Conservation (phyloP, 1,140 invertebrate species). For the Coenobita brevimanus region DNA sequence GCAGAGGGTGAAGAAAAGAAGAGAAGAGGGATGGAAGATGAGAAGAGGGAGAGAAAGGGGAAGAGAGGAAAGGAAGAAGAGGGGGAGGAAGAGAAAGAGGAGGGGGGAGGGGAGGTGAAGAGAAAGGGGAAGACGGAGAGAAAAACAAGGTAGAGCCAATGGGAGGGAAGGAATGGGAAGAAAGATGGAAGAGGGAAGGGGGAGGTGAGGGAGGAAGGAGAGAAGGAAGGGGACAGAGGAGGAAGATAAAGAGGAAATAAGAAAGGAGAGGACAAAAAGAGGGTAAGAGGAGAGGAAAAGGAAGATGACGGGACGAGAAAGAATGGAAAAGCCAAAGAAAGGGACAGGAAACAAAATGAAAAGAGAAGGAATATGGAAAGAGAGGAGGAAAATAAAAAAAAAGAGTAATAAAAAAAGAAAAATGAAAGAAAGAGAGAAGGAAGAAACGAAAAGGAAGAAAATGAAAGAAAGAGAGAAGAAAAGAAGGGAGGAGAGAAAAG, state of each 20-base stretch:
- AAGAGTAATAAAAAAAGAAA: background rate
- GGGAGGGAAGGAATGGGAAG: too few relatives aligned
- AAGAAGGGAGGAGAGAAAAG: background rate
- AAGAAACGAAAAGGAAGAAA: background rate
- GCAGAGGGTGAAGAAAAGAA: background rate
- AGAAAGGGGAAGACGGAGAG: background rate
- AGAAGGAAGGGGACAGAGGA: background rate
- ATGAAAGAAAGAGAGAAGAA: background rate
- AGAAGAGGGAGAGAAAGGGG: conserved; percentile 21
- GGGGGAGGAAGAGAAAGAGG: background rate
- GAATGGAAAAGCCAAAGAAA: background rate
- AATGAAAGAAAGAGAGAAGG: background rate
- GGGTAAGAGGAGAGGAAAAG: too few relatives aligned
- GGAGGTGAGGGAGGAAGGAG: background rate
- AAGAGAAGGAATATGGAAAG: background rate
- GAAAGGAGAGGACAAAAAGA: background rate
- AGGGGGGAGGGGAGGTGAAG: conserved; percentile 28
- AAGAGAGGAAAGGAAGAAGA: conserved; percentile 24
- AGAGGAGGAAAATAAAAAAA: background rate
- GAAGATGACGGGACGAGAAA: background rate
- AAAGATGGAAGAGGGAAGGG: background rate
- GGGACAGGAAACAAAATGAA: too few relatives aligned
- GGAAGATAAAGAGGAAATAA: background rate
- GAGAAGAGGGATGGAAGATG: too few relatives aligned
- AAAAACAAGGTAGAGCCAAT: background rate